phyloP scores from a whole-genome alignment of 2,113 vertebrate species.

The Anseranas semipalmata region DNA sequence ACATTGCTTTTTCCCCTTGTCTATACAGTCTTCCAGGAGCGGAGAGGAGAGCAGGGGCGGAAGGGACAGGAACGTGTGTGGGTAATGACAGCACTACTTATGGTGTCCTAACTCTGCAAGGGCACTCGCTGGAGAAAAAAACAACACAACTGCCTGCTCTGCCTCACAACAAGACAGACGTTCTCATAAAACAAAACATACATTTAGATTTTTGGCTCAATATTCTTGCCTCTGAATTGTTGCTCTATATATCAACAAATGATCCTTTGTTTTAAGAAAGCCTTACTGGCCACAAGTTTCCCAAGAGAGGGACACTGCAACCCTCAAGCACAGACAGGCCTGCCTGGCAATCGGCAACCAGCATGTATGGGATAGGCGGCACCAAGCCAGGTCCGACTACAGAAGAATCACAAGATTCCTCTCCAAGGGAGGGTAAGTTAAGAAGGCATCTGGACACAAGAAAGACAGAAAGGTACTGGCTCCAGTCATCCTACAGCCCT shows the following conservation, averaged over 20 bases:
- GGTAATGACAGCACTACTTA: constrained; percentile 37
- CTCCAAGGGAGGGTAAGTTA: background rate
- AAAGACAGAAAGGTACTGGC: background rate
- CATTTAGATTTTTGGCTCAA: constrained; percentile 49
- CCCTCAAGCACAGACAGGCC: constrained; percentile 9
- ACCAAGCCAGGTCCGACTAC: background rate
- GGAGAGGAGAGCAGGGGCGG: background rate
- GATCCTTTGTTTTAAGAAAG: constrained; percentile 37
- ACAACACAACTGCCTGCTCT: background rate
- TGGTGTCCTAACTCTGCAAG: constrained; percentile 2
- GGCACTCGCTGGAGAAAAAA: background rate
- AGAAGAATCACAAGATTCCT: background rate
- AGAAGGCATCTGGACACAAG: background rate
- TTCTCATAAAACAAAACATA: constrained; percentile 47
- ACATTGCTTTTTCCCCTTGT: background rate
- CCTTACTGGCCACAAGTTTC: background rate
- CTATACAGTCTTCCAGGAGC: background rate
- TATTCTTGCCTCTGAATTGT: constrained; percentile 27
- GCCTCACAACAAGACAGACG: constrained; percentile 15
- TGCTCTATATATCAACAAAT: constrained; percentile 30
- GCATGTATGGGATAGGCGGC: background rate
- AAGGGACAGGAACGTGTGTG: constrained; percentile 17
- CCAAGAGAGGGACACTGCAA: background rate
- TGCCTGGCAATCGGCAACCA: background rate
- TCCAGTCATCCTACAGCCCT: background rate